These are phyloP conservation scores for Corythornis cristatus DNA, from an alignment of 2,113 vertebrate species.

Conservation along the genomic window DNA sequence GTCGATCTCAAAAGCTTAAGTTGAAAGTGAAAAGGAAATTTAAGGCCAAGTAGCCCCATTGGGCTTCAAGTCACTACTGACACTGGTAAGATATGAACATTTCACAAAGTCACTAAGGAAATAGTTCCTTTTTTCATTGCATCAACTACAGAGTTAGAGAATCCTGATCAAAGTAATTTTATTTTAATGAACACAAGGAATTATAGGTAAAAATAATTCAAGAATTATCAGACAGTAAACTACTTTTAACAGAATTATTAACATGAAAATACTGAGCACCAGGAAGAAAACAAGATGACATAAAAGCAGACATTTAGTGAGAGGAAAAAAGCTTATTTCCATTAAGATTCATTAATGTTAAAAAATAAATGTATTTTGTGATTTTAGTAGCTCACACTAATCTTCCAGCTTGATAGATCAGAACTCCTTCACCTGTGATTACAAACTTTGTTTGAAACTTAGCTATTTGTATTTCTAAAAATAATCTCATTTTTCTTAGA, in stretches of 20 bases:
- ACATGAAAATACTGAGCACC: neutral
- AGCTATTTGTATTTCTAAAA: slow-evolving; percentile 6
- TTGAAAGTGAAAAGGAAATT: neutral
- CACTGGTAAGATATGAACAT: neutral
- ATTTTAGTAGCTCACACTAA: neutral
- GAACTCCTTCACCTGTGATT: neutral
- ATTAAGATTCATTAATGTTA: neutral
- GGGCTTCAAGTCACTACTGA: neutral
- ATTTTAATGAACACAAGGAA: neutral
- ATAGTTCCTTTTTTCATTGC: neutral
- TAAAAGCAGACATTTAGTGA: neutral
- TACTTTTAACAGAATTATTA: neutral
- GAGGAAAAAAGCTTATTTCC: neutral
- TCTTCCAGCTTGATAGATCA: neutral
- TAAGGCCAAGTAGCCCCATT: neutral
- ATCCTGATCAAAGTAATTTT: neutral
- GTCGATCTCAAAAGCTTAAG: neutral
- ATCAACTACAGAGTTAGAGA: neutral
- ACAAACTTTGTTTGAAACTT: slow-evolving; percentile 33
- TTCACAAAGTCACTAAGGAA: neutral
- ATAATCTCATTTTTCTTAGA: slow-evolving; percentile 8
- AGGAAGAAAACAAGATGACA: neutral
- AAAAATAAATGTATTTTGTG: slow-evolving; percentile 6
- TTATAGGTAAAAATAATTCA: neutral
- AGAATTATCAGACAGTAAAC: neutral